Evolutionary conservation across 1,140 invertebrate species (phyloP), one percentile per base, ranked within the genome.

Genomic region (Steinernema khuongi): DNA sequence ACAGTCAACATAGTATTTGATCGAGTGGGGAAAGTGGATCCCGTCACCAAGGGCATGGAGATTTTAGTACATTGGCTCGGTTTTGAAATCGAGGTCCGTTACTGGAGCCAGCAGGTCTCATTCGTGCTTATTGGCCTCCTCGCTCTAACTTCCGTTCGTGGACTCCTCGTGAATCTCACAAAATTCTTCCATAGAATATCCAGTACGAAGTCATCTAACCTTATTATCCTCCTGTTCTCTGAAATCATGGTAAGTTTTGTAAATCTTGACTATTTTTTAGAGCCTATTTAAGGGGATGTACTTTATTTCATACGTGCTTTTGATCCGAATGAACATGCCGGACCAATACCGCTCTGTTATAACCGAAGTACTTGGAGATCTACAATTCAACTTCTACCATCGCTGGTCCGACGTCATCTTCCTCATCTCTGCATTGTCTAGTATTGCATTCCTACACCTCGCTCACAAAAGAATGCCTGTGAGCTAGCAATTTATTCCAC

Each of bases 141-240:
- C 77, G 96, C 97, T 4, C 90, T 99, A 0, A 99, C 97, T 19
- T 99, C 96, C 0, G 97, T 99, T 71, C 87, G 97, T 81, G 96
- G 96, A 18, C 88, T 99, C 50, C 88, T 99, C 26, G 89, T 99
- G 0, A 99, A 95, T 0, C 88, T 99, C 19, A 97, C 96, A n/a
- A 99, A 97, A 93, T 99, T 99, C 87, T 99, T 99, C 88, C 97
- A 99, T 88, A 94, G 95, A 80, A 96, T 99, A 82, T 98, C 96
- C n/a, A 97, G 94, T 79, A 96, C 92, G 75, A 97, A 98, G 88
- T 97, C 94, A 28, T 98, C 96, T 29, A 99, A 99, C 86, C 92
- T 99, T 41, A 98, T 99, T 79, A 96, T 99, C 1, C 86, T 99
- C 29, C 91, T 95, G 76, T 88, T 99, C 19, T 96, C 96, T 19